Base-by-base conservation (phyloP, 2,888 invertebrate species). In the Zootermopsis nevadensis region DNA sequence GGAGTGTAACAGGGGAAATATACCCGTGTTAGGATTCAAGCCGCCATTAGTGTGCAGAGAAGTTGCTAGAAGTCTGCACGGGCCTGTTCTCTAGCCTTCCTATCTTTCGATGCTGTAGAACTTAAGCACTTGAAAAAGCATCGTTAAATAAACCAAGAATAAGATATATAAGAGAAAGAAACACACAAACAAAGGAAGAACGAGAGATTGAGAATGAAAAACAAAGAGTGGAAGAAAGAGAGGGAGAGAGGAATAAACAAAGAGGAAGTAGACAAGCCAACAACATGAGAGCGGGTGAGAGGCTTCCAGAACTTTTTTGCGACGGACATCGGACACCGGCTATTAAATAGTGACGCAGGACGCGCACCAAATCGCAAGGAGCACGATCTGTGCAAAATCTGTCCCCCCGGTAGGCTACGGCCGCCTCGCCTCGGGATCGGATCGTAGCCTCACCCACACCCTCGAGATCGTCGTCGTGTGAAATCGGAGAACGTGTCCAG, bases 401-500 rank as follows among this genome's bases (percentile, higher is more conserved):
- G 76, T 31, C 76, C 76, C n/a, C n/a, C n/a, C n/a, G n/a, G n/a
- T n/a, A n/a, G n/a, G n/a, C n/a, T n/a, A n/a, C n/a, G n/a, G n/a
- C n/a, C n/a, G n/a, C n/a, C n/a, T n/a, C n/a, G n/a, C n/a, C n/a
- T n/a, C n/a, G n/a, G n/a, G n/a, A n/a, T 35, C 76, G n/a, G 38
- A 24, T 76, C 27, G 60, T 15, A 27, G 74, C 74, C 74, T 74
- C 74, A n/a, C 74, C 74, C 74, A 79, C 74, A n/a, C 74, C 74
- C 74, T 66, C 33, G 48, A 79, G 35, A 60, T 60, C 66, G 31
- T 60, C 66, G 31, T 66, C 79, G 79, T 79, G 38, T 79, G 48
- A 66, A 79, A 79, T 79, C 79, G 33, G 48, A 31, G 60, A 19
- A 79, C 79, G 79, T 79, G 76, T 48, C 60, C 60, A 12, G n/a